Percentiles rank a stretch among this genome's conserved stretches.
Conservation (phyloP, 2,888 invertebrate genomes). For the Stenodera caucasica region DNA sequence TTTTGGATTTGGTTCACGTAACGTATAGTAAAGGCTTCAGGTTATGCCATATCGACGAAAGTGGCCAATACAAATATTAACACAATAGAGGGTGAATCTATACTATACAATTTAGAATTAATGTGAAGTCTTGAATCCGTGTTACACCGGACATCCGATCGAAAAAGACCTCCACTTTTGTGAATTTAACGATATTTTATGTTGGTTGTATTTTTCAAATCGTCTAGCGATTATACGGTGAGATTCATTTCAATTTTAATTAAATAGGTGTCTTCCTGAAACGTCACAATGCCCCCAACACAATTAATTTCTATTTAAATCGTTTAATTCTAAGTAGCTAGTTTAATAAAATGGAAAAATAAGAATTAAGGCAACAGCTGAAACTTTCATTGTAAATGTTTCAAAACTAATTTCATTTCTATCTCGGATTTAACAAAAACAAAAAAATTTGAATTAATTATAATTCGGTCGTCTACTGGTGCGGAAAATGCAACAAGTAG, state of each 20-base stretch:
- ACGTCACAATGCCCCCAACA: background rate
- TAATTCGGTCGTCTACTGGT: background rate
- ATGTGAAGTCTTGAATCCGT: conserved; percentile 12
- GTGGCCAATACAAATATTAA: conserved; percentile 47
- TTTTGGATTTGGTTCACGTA: conserved; percentile 47
- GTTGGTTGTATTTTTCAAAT: background rate
- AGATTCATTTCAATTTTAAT: background rate
- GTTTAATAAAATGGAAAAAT: background rate
- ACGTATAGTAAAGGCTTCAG: conserved; percentile 26
- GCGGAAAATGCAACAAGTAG: conserved; percentile 1
- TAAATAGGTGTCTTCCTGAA: conserved; percentile 2
- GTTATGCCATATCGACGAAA: conserved; percentile 39
- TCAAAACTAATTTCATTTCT: background rate
- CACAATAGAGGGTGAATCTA: conserved; percentile 33
- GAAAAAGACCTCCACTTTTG: background rate
- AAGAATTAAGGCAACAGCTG: background rate
- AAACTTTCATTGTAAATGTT: background rate
- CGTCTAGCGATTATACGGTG: background rate
- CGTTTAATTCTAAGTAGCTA: background rate
- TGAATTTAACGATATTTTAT: background rate
- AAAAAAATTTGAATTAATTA: background rate
- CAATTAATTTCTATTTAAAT: conserved; percentile 1
- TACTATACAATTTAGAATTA: conserved; percentile 20
- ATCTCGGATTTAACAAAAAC: background rate
- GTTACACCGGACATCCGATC: conserved; percentile 13